Evolutionary conservation across 1,140 invertebrate species (phyloP), one percentile per base, ranked within the genome.

Genomic region (Chelonus insularis): DNA sequence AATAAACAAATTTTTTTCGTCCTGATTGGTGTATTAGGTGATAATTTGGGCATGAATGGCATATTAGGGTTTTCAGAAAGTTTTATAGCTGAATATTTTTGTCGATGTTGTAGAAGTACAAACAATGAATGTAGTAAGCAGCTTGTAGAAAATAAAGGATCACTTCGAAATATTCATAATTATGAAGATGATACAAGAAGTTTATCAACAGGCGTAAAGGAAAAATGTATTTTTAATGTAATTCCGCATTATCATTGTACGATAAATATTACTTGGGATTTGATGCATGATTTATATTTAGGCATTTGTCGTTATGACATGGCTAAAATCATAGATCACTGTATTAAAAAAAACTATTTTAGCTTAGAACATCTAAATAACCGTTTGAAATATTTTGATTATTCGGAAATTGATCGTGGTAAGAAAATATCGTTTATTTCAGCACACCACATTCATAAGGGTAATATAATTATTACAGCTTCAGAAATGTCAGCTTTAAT

Each of bases 371-470:
- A 43, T 5, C 5, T 43, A 8, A 43, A 43, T 43, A 14, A 16
- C 3, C n/a, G 39, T 50, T 25, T 48, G 20, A 9, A 21, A 48
- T 48, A 12, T 48, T 48, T 48, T 48, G 7, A 48, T 25, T 25
- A 23, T 41, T 43, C 36, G 4, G 55, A 57, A 12, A 8, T 43
- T 6, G 36, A 45, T 45, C 18, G 37, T n/a, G 36, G 55, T 8
- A 57, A 57, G 41, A 59, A 59, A 51, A 39, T 63, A 25, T 43
- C 32, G 1, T 58, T 45, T n/a, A 57, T 63, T 16, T 37, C 21
- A 39, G 43, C 39, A 21, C 23, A 54, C 9, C 57, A 64, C 21
- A 18, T 64, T 21, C n/a, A 9, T n/a, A 56, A 60, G n/a, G 63
- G 47, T 1, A 18, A 48, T 20, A 4, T 60, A 1, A 41, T 50